Conservation (phyloP, 2,113 vertebrate species). For the Pelecanus crispus region DNA sequence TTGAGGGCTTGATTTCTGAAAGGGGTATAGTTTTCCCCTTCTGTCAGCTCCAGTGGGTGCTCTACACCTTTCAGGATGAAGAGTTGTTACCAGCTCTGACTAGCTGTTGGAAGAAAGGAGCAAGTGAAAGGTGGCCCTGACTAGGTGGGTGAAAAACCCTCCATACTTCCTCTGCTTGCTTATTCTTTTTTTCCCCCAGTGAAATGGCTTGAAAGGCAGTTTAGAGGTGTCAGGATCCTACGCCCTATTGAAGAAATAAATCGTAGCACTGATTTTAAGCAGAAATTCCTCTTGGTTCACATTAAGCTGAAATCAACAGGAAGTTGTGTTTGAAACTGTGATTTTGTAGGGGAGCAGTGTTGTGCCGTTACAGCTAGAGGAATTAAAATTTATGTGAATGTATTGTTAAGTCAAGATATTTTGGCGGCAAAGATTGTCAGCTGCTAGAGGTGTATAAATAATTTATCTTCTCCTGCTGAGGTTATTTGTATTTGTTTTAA, state of each 20-base stretch:
- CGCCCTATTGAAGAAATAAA: not conserved
- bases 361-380: not conserved
- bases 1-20: not conserved
- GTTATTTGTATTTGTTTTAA: not conserved
- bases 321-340: not conserved
- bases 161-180: not conserved
- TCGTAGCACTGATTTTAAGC: not conserved
- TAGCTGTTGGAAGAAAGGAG: slow-evolving; percentile 54
- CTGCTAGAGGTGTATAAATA: not conserved
- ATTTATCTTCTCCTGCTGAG: not conserved
- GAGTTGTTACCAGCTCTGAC: slow-evolving; percentile 36
- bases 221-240: not conserved
- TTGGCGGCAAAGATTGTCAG: not conserved
- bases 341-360: not conserved
- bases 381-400: not conserved
- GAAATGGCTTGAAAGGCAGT: not conserved
- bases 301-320: not conserved
- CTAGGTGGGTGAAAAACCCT: slow-evolving; percentile 52
- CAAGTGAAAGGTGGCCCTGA: slow-evolving; percentile 31
- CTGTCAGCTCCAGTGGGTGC: slow-evolving; percentile 57
- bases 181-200: not conserved
- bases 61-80: slow-evolving; percentile 57
- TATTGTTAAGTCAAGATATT: not conserved
- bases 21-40: not conserved
- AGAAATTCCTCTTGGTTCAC: not conserved